Base-by-base conservation (phyloP, 1,140 invertebrate genomes). In the Drosophila tsacasi region DNA sequence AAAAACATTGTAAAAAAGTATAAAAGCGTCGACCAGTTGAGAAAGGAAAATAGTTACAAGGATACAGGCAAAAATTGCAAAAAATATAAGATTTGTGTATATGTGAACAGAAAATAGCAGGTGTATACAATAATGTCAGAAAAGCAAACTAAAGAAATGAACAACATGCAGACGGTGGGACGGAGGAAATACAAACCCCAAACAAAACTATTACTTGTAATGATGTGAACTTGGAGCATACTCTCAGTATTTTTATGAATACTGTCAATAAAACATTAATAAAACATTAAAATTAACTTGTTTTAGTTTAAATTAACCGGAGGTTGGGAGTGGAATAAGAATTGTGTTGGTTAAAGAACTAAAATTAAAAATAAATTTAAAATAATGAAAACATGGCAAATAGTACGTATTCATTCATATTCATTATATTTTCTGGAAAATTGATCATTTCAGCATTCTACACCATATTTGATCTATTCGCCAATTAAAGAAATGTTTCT, bases 221-320 rank as follows among this genome's bases (percentile, higher is more conserved):
- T 82, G 84, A 91, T 91, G 90, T 91, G 90, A 91, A 91, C 90
- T 86, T 91, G 90, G 90, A 91, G 90, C 81, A 83, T 83, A 83
- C 89, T 89, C 75, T 85, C 90, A 91, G 90, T 91, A 91, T 91
- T 91, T 91, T 83, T 83, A 87, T 83, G 66, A 91, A 91, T 91
- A 91, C 90, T 91, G 90, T 80, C 81, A 91, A 91, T 91, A 91
- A 91, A 91, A 83, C 81, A 79, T 84, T 83, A 91, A 91, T 91
- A 89, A 91, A 89, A 80, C 50, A 84, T 62, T 81, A 78, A 63
- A 52, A 3, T 13, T 9, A 3, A 10, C 17, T 27, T 1, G n/a
- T 60, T 46, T 44, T 8, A 19, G 39, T 65, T 30, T 0, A 42
- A 13, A 27, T n/a, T 21, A 21, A 15, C 19, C 12, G 49, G 7